Base-by-base conservation (phyloP, 2,888 invertebrate genomes). In the Rhamnusium bicolor region DNA sequence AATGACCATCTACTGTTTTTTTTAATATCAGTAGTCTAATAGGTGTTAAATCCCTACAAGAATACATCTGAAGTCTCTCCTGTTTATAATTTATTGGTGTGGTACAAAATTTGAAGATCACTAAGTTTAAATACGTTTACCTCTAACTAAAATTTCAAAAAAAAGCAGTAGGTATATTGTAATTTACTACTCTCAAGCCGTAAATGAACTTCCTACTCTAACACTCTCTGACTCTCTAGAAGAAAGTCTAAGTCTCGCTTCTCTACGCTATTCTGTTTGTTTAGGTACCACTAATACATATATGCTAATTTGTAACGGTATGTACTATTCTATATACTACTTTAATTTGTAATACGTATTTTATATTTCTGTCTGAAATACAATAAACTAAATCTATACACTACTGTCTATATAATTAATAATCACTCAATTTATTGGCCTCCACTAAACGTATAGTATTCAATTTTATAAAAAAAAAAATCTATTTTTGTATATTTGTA, bases 141-240 rank as follows among this genome's bases (percentile, higher is more conserved):
- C 4, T 10, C 4, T 40, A 40, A 1, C 40, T 40, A 40, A 8
- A 40, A 8, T 8, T 12, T 12, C 8, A 2, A 4, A 24, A 40
- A 40, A n/a, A 40, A n/a, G n/a, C n/a, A 1, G 40, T n/a, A 24
- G n/a, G 24, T 24, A 24, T n/a, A n/a, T n/a, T n/a, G 1, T 47
- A 10, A 51, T 51, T 51, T 18, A 7, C 51, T 51, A 51, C 51
- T 10, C 10, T 10, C 8, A 51, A 19, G 14, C 46, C n/a, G 16
- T 47, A 47, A 60, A 32, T 16, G 1, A 29, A 6, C 24, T 51
- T 24, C 47, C 63, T 51, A 63, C 19, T 21, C 61, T 61, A 63
- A 63, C 27, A 63, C 63, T 63, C 63, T 51, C 51, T 51, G 63
- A 47, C 14, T 24, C 63, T 49, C 27, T 63, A 29, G 24, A 63